Evolutionary conservation across 2,797 vertebrate species (phyloP), one percentile per base, ranked within the genome.

Genomic region (Microtus obscurus): DNA sequence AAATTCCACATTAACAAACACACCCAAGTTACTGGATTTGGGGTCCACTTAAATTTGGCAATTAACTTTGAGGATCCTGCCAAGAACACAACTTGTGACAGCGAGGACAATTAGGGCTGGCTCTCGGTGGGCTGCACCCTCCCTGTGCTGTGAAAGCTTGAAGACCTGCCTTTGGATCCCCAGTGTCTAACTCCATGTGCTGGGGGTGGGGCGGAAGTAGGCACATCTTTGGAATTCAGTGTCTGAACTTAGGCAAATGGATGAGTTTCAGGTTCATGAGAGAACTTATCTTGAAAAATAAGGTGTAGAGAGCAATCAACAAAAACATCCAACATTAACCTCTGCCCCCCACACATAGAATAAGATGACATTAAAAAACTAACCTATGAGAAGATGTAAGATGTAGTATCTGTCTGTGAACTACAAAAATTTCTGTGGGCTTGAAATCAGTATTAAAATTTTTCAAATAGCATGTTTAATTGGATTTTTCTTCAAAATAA

Each of bases 391-490:
- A 91, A 88, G 87, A 53, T 40, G 3, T 82, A 48, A 88, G 87
- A 40, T 45, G 5, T 79, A 48, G 10, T 79, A n/a, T 87, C 34
- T 51, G 77, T 83, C 17, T 89, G 78, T 48, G 11, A 96, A 93
- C 63, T 77, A 53, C 40, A 78, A 53, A 90, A 76, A 45, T 94
- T 67, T 85, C 77, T 92, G 45, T 90, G 37, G 87, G 89, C 91
- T 78, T 95, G 59, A 71, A 91, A 73, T 89, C 25, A 65, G 12
- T 67, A 83, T 51, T 90, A 92, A 95, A 67, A 91, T 43, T n/a
- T 80, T 63, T 95, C 67, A 95, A 81, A 71, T 4, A 87, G 48
- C 2, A 69, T 11, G 53, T 90, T 85, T 59, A 16, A 43, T 17
- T 31, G 29, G 5, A 78, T 80, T 74, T 93, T 87, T 51, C n/a